phyloP scores from a whole-genome alignment of 2,113 vertebrate species.

The Hepsetus odoe region DNA sequence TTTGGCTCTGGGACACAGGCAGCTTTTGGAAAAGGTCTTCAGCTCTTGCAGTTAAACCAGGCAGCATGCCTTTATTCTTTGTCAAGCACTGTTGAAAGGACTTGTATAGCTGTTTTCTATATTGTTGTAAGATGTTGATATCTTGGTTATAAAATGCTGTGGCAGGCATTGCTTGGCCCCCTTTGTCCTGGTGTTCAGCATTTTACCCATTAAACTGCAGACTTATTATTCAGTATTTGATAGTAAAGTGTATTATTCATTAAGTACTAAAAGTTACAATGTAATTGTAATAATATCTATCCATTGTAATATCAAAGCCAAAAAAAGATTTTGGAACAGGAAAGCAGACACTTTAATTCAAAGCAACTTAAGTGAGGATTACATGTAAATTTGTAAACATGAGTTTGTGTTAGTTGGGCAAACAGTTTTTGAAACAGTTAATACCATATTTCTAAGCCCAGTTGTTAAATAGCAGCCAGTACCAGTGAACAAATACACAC shows the following conservation, averaged over 20 bases:
- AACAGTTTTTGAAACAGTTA: too few species aligned
- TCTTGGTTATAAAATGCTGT: too few species aligned
- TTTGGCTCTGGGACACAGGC: slow-evolving; percentile 10
- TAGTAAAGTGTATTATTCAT: neutral
- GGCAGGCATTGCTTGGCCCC: neutral
- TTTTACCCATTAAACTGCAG: neutral
- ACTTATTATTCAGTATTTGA: neutral
- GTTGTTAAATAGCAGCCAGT: too few species aligned
- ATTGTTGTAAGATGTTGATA: slow-evolving; percentile 7
- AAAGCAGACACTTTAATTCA: too few species aligned
- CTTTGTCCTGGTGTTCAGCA: neutral
- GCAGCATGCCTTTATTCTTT: neutral
- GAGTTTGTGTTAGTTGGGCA: too few species aligned
- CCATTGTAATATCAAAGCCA: neutral
- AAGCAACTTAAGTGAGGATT: too few species aligned
- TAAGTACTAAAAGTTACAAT: too few species aligned
- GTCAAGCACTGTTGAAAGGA: slow-evolving; percentile 4
- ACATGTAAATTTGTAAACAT: too few species aligned
- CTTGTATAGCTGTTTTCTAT: slow-evolving; percentile 32
- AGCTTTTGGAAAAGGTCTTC: slow-evolving; percentile 16
- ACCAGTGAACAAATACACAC: too few species aligned
- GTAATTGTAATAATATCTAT: too few species aligned
- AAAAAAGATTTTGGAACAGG: too few species aligned
- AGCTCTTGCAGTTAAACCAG: slow-evolving; percentile 16
- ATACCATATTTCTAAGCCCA: too few species aligned